These are phyloP conservation scores for Lota lota DNA, from an alignment of 2,113 vertebrate species.

Conservation along the genomic window DNA sequence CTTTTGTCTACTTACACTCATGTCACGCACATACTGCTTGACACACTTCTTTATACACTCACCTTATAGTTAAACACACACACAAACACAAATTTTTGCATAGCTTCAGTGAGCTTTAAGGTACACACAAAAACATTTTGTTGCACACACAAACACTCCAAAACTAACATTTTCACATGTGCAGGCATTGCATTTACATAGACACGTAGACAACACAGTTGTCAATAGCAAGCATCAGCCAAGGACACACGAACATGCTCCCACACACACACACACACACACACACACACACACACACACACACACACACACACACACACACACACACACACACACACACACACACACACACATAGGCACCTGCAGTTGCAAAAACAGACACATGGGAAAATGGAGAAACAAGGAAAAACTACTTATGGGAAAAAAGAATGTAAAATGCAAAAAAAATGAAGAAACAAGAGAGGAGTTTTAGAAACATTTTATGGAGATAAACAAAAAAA, in stretches of 20 bases:
- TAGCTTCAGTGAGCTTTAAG: too few relatives aligned
- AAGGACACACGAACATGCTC: conserved; percentile 43
- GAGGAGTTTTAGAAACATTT: conserved; percentile 77
- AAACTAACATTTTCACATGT: conserved; percentile 24
- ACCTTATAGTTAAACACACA: conserved; percentile 21
- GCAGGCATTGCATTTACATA: conserved; percentile 42
- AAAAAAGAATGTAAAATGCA: conserved; percentile 55
- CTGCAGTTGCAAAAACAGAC: conserved; percentile 54
- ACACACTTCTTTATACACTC: conserved; percentile 41
- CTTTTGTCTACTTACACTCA: conserved; percentile 39
- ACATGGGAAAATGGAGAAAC: conserved; percentile 46
- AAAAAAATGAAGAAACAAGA: conserved; percentile 47
- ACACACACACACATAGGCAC: conserved; percentile 45
- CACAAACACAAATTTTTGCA: background rate
- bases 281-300: conserved; percentile 8
- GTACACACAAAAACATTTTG: too few relatives aligned
- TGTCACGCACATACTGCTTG: conserved; percentile 36
- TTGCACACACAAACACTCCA: conserved; percentile 11
- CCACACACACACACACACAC: conserved; percentile 27
- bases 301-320: conserved; percentile 26
- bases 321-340: conserved; percentile 23
- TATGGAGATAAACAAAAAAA: conserved; percentile 71
- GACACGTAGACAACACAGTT: conserved; percentile 44
- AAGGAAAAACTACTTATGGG: conserved; percentile 44
- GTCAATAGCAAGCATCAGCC: conserved; percentile 48